A percentile compares a stretch with the other conserved stretches of the same genome.
Conservation (phyloP, 1,140 invertebrate genomes). For the Panonychus citri region DNA sequence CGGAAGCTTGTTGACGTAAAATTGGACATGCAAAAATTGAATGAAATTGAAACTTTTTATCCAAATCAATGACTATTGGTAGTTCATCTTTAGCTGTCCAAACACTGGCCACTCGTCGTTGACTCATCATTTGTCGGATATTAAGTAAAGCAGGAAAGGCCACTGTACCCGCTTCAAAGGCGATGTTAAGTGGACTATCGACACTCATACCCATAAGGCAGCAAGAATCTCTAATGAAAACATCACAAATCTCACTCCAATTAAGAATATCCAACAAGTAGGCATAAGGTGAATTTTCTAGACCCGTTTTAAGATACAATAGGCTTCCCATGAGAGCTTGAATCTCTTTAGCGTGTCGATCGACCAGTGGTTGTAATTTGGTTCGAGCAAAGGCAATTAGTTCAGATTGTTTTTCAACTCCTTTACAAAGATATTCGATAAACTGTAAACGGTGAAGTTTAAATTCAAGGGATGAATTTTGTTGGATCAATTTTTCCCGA, state of each 20-base stretch:
- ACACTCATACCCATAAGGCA: constrained; percentile 65
- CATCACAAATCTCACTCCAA: constrained; percentile 53
- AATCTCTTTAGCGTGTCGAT: constrained; percentile 59
- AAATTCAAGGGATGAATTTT: constrained; percentile 41
- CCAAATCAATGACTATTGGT: constrained; percentile 65
- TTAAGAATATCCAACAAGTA: constrained; percentile 53
- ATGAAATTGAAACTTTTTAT: constrained; percentile 60
- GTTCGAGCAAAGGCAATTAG: constrained; percentile 62
- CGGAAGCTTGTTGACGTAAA: constrained; percentile 78
- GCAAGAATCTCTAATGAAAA: constrained; percentile 79
- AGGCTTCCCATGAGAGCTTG: constrained; percentile 70
- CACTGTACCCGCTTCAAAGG: constrained; percentile 70
- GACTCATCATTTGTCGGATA: constrained; percentile 85
- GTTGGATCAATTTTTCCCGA: constrained; percentile 20
- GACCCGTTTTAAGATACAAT: constrained; percentile 50
- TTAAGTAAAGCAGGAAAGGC: constrained; percentile 79
- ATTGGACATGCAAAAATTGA: constrained; percentile 99
- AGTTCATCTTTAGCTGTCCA: constrained; percentile 89
- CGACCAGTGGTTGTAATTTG: constrained; percentile 59
- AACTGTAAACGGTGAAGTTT: constrained; percentile 53
- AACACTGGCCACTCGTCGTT: constrained; percentile 72
- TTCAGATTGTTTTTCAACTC: constrained; percentile 29
- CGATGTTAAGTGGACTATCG: constrained; percentile 50
- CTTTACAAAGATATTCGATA: constrained; percentile 24
- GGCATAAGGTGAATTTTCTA: constrained; percentile 54